Conservation (phyloP, 2,888 invertebrate genomes). For the Brachylomia viminalis region DNA sequence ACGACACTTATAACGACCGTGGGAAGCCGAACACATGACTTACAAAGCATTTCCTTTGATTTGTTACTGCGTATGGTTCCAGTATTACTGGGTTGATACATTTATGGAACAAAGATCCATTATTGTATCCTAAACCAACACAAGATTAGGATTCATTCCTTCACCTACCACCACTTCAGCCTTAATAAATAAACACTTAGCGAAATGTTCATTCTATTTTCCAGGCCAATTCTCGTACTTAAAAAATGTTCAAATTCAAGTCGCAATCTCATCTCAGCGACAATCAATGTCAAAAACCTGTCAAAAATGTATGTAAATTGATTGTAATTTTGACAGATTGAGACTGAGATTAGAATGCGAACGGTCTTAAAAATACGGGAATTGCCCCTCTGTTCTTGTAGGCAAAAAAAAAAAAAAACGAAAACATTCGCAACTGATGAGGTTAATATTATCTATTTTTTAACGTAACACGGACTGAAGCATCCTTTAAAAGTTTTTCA, state of each 20-base stretch:
- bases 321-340: no score
- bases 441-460: constrained; percentile 6
- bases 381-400: no score
- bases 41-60: constrained; percentile 62
- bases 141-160: constrained; percentile 63
- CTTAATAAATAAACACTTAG: constrained; percentile 56
- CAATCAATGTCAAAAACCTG: no score
- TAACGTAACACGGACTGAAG: constrained; percentile 7
- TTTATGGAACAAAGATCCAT: constrained; percentile 53
- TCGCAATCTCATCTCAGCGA: no score
- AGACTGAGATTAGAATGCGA: no score
- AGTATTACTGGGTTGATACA: constrained; percentile 24
- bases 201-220: constrained; percentile 40
- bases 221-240: no score
- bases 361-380: no score
- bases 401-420: constrained; percentile 38
- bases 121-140: constrained; percentile 65
- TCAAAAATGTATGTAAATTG: no score
- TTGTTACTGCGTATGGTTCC: constrained; percentile 51
- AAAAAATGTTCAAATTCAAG: no score
- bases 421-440: background rate
- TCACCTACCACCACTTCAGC: constrained; percentile 46
- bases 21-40: constrained; percentile 61
- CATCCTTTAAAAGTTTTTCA: constrained; percentile 40
- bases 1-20: constrained; percentile 62